Percentiles rank a stretch among this genome's conserved stretches.
These are phyloP conservation scores for Autographa pulchrina DNA, from an alignment of 2,888 invertebrate species.

Conservation along the genomic window DNA sequence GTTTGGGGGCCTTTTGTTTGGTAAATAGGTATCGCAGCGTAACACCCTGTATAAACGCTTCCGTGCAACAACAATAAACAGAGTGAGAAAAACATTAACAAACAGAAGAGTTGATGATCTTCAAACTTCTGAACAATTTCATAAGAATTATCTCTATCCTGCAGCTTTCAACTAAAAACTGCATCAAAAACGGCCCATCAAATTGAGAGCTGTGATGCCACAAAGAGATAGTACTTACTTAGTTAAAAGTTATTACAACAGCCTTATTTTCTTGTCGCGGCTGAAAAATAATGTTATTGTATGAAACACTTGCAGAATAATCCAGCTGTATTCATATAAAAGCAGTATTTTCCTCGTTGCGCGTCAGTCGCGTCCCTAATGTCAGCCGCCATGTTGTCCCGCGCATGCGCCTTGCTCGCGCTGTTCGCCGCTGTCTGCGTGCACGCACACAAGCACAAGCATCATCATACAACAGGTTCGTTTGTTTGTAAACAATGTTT, in stretches of 20 bases:
- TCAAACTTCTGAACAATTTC: no score
- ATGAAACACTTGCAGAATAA: conserved; percentile 31
- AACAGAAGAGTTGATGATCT: no score
- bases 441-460: conserved; percentile 21
- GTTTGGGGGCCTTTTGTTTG: no score
- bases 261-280: not conserved
- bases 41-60: no score
- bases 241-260: not conserved
- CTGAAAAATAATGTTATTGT: not conserved
- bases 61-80: no score
- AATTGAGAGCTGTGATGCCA: no score
- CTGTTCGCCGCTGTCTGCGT: conserved; percentile 22
- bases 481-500: conserved; percentile 15
- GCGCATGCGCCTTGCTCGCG: conserved; percentile 22
- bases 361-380: conserved; percentile 20
- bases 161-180: no score
- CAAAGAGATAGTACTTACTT: no score
- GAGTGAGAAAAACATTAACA: no score
- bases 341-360: not conserved
- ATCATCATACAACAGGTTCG: conserved; percentile 11
- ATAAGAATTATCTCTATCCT: no score
- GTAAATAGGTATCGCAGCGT: no score
- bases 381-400: conserved; percentile 24
- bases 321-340: conserved; percentile 25
- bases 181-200: no score